Conservation (phyloP, 92 coral and sea anemone species). For the Porites divaricata region DNA sequence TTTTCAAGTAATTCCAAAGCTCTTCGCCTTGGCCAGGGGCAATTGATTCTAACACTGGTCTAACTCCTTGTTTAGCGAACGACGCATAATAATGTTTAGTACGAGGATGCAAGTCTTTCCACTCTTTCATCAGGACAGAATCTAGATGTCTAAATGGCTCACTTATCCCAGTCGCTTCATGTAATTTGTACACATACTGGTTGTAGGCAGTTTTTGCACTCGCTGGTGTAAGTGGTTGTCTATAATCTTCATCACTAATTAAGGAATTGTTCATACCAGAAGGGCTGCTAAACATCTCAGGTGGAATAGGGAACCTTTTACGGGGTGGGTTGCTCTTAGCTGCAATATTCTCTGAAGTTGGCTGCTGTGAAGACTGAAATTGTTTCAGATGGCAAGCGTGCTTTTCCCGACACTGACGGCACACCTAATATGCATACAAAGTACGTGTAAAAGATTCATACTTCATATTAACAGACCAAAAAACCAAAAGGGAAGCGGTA, state of each 20-base stretch:
- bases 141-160: conserved; percentile 31
- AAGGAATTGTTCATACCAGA: conserved; percentile 9
- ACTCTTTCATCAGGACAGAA: conserved; percentile 28
- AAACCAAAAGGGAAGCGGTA: conserved; percentile 23
- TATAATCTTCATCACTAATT: conserved; percentile 20
- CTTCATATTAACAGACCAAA: conserved; percentile 15
- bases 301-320: conserved; percentile 35
- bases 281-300: conserved; percentile 35
- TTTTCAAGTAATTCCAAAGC: conserved; percentile 14
- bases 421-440: conserved; percentile 1
- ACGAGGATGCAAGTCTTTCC: conserved; percentile 38
- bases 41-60: conserved; percentile 24
- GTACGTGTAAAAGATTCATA: not conserved
- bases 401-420: conserved; percentile 18
- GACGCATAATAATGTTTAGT: conserved; percentile 24
- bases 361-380: conserved; percentile 20
- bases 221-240: conserved; percentile 16
- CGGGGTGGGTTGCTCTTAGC: conserved; percentile 29
- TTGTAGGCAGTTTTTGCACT: conserved; percentile 36
- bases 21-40: conserved; percentile 21
- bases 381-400: conserved; percentile 24
- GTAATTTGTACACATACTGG: conserved; percentile 4
- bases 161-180: no score
- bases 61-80: conserved; percentile 16
- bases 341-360: conserved; percentile 17